Percentiles rank a stretch among this genome's conserved stretches.
Evolutionary conservation across 2,113 vertebrate species (phyloP).

Genomic region (Gymnocephalus cernua): DNA sequence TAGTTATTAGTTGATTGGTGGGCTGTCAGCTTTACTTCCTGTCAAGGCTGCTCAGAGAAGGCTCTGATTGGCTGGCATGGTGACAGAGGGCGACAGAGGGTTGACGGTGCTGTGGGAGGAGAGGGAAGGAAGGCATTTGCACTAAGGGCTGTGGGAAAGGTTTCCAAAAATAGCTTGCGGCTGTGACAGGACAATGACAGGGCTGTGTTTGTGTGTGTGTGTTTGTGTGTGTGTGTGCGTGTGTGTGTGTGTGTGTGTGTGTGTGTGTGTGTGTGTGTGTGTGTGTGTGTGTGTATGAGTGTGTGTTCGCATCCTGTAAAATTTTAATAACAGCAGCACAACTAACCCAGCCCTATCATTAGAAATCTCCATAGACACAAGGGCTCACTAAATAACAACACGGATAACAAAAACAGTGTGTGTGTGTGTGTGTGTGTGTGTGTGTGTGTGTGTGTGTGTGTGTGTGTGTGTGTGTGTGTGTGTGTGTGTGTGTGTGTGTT

Average conservation of each 20-base stretch:
- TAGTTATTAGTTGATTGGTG: constrained; percentile 79
- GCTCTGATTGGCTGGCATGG: constrained; percentile 67
- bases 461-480: constrained; percentile 7
- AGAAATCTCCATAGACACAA: constrained; percentile 70
- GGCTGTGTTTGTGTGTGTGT: constrained; percentile 42
- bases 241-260: constrained; percentile 27
- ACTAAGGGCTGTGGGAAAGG: constrained; percentile 59
- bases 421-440: constrained; percentile 4
- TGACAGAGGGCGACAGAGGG: constrained; percentile 67
- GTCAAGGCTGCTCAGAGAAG: constrained; percentile 24
- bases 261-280: background rate
- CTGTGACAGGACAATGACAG: constrained; percentile 79
- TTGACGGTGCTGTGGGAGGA: constrained; percentile 68
- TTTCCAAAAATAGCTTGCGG: constrained; percentile 77
- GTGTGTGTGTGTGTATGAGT: constrained; percentile 20
- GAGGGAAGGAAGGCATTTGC: constrained; percentile 62
- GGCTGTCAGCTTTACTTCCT: constrained; percentile 75
- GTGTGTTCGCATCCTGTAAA: constrained; percentile 69
- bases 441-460: background rate
- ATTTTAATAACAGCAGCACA: constrained; percentile 77
- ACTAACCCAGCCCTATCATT: constrained; percentile 69
- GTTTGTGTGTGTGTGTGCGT: background rate
- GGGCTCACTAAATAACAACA: constrained; percentile 64
- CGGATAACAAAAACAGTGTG: constrained; percentile 11
- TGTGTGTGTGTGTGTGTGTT: constrained; percentile 12